These are phyloP conservation scores for Pipistrellus kuhlii DNA, from an alignment of 2,797 vertebrate genomes.

Conservation along the genomic window DNA sequence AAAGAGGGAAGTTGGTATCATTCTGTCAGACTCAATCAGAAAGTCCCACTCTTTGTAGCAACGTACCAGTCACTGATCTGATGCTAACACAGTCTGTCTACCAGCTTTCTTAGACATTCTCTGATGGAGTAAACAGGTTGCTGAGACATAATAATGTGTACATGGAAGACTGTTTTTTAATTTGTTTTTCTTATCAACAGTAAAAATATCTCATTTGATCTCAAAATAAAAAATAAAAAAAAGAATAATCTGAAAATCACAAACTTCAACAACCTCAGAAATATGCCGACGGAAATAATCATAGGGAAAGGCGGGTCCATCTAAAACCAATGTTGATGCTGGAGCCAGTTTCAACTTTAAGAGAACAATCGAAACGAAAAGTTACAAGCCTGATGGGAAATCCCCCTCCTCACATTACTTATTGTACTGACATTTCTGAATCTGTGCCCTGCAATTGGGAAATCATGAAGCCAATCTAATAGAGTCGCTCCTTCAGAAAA, in stretches of 20 bases:
- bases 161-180: neutral
- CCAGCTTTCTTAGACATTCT: neutral
- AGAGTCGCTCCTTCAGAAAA: slow-evolving; percentile 60
- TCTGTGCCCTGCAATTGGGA: slow-evolving; percentile 37
- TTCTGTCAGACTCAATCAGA: neutral
- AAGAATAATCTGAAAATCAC: neutral
- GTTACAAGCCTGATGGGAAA: neutral
- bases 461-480: slow-evolving; percentile 48
- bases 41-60: neutral
- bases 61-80: neutral
- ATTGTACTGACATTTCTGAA: slow-evolving; percentile 55
- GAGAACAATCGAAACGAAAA: neutral
- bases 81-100: neutral
- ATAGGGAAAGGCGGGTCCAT: neutral
- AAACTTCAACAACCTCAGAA: slow-evolving; percentile 20
- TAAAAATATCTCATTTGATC: neutral
- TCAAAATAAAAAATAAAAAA: slow-evolving; percentile 28
- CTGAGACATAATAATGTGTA: neutral
- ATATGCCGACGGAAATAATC: neutral
- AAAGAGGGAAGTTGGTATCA: neutral
- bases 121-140: neutral
- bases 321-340: neutral
- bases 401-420: slow-evolving; percentile 16
- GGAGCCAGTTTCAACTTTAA: neutral
- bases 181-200: neutral